phyloP scores from a whole-genome alignment of 2,113 vertebrate species.

The Proteles cristata region DNA sequence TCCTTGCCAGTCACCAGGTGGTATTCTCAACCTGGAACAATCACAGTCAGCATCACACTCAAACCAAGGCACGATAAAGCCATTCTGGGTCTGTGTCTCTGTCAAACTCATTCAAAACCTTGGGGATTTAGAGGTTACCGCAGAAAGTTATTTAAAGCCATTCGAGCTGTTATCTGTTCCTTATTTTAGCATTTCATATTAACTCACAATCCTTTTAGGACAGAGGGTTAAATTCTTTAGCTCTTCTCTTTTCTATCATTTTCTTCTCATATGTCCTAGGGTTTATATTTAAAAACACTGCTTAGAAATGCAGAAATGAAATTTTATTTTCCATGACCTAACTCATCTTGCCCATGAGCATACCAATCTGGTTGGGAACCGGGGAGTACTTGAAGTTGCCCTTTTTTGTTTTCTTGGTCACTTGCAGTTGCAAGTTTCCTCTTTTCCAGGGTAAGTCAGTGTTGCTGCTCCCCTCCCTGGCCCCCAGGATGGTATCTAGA shows the following conservation, averaged over 20 bases:
- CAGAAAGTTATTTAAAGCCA: conserved; percentile 28
- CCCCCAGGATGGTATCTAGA: neutral
- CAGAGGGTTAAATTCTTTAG: conserved; percentile 29
- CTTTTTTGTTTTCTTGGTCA: neutral
- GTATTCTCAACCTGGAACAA: neutral
- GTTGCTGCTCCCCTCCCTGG: neutral
- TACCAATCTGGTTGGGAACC: neutral
- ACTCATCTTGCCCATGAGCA: neutral
- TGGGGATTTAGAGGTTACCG: conserved; percentile 12
- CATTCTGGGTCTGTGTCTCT: neutral
- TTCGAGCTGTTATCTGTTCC: conserved; percentile 33
- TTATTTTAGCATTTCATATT: conserved; percentile 24
- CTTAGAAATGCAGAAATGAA: neutral
- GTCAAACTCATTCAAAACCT: neutral
- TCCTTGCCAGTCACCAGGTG: neutral
- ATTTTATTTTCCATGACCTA: conserved; percentile 24
- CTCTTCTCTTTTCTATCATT: conserved; percentile 29
- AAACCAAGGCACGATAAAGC: neutral
- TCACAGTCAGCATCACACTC: neutral
- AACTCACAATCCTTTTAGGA: neutral
- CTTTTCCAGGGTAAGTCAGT: neutral
- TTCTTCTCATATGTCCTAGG: neutral
- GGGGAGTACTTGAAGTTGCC: neutral
- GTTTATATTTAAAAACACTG: conserved; percentile 28
- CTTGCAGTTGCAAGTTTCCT: neutral